Base-by-base conservation (phyloP, 2,797 vertebrate genomes). In the Chaetodon trifasciatus region DNA sequence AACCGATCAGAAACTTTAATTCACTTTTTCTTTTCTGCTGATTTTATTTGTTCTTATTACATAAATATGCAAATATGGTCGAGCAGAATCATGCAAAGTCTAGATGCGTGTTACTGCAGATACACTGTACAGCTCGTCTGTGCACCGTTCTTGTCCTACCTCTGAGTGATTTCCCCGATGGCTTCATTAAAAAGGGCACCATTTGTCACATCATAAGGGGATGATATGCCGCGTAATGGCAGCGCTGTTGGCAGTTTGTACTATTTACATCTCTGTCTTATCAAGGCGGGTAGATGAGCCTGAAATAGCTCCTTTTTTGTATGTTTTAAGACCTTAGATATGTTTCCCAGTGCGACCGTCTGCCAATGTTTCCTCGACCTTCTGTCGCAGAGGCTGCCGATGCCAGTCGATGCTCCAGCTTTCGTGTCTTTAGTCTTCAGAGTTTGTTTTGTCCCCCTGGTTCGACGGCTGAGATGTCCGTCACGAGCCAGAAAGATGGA, bases 331-430 rank as follows among this genome's bases (percentile, higher is more conserved):
- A 80, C 73, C 42, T 74, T 52, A 17, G 78, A 49, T 81, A 64
- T 83, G 71, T 82, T 87, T 81, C 57, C 6, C 76, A 80, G 81
- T 68, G n/a, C 79, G 64, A 60, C 76, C 81, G 86, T 79, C 85
- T 87, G 85, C 61, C 79, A 57, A 4, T 39, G 66, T 81, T 77
- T 80, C 65, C 69, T 65, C 67, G 10, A 71, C 82, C 84, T 90
- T 83, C 84, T 86, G 79, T 63, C 39, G 24, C 63, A 2, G 65
- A 74, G 58, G 66, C 72, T 69, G 78, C 4, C 21, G 6, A 13
- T 39, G 74, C 58, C 79, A 13, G 44, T 58, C 52, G 50, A 72
- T 32, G 56, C 57, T 61, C 49, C 1, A 15, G 49, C 70, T 53
- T 19, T 0, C 0, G 6, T 60, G 37, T 53, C 13, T 71, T 74